Percentiles rank a stretch among this genome's conserved stretches.
phyloP scores from a whole-genome alignment of 2,113 vertebrate genomes.

The Ceuthmochares aereus region DNA sequence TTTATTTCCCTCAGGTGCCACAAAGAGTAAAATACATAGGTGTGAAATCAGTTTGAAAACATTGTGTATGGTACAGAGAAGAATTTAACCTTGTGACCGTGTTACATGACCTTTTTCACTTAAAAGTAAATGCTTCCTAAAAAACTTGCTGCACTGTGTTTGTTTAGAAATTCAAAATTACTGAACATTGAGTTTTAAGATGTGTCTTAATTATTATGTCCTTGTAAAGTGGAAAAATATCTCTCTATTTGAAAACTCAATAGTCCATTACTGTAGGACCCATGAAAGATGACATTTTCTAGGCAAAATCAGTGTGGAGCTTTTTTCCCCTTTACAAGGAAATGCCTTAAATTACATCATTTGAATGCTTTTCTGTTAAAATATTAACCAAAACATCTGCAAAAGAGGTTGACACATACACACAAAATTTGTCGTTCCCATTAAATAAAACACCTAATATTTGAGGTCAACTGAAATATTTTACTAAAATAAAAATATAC shows the following conservation, averaged over 20 bases:
- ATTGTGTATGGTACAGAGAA: neutral
- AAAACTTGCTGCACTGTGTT: neutral
- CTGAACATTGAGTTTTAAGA: neutral
- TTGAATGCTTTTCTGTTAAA: neutral
- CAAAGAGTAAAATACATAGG: neutral
- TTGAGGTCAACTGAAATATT: neutral
- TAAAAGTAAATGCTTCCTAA: neutral
- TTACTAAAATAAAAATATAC: neutral
- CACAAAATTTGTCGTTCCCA: neutral
- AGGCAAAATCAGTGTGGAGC: neutral
- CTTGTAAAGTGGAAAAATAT: neutral
- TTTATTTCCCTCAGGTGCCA: slow-evolving; percentile 4
- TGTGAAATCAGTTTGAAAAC: slow-evolving; percentile 27
- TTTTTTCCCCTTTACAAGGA: neutral
- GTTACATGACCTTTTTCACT: neutral
- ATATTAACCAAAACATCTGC: neutral
- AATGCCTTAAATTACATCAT: neutral
- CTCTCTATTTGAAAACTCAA: neutral
- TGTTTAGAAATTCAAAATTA: neutral
- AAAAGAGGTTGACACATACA: neutral
- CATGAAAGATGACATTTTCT: neutral
- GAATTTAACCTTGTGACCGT: neutral
- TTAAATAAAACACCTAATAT: neutral
- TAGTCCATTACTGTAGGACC: neutral
- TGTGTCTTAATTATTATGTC: neutral